Conservation (phyloP, 2,797 vertebrate species). For the Chelidonichthys spinosus region DNA sequence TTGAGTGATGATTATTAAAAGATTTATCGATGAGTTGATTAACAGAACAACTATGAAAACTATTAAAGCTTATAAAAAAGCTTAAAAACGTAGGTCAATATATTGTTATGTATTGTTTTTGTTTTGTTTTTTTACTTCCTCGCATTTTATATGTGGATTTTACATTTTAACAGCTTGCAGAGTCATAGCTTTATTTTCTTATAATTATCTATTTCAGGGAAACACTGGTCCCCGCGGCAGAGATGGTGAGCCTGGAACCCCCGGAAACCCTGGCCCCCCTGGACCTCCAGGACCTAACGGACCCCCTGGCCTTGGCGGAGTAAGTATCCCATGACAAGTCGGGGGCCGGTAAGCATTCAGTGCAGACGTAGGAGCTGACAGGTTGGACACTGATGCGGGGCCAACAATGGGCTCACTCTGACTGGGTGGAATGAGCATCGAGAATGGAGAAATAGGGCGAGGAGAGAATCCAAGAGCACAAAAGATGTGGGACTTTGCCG, state of each 20-base stretch:
- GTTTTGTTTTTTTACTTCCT: neutral
- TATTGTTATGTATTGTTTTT: no score
- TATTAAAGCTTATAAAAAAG: no score
- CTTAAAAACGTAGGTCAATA: no score
- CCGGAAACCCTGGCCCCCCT: slow-evolving; percentile 92
- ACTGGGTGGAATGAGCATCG: slow-evolving; percentile 39
- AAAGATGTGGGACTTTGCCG: slow-evolving; percentile 62
- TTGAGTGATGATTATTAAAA: neutral
- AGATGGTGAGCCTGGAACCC: slow-evolving; percentile 96
- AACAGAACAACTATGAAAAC: neutral
- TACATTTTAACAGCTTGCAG: neutral
- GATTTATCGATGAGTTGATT: neutral
- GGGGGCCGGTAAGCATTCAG: slow-evolving; percentile 13
- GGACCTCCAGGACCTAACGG: slow-evolving; percentile 88
- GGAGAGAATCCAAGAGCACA: slow-evolving; percentile 51
- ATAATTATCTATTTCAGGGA: slow-evolving; percentile 80
- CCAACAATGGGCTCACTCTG: slow-evolving; percentile 38
- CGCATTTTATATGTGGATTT: neutral
- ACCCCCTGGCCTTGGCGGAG: slow-evolving; percentile 91
- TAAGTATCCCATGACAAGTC: slow-evolving; percentile 80
- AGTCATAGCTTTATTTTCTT: neutral
- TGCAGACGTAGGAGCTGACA: slow-evolving; percentile 41
- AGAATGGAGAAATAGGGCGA: slow-evolving; percentile 37
- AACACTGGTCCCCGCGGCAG: slow-evolving; percentile 89
- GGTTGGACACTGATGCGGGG: slow-evolving; percentile 35